Evolutionary conservation across 2,888 invertebrate genomes (phyloP), one percentile per base, ranked within the genome.

Genomic region (Xestobium rufovillosum): DNA sequence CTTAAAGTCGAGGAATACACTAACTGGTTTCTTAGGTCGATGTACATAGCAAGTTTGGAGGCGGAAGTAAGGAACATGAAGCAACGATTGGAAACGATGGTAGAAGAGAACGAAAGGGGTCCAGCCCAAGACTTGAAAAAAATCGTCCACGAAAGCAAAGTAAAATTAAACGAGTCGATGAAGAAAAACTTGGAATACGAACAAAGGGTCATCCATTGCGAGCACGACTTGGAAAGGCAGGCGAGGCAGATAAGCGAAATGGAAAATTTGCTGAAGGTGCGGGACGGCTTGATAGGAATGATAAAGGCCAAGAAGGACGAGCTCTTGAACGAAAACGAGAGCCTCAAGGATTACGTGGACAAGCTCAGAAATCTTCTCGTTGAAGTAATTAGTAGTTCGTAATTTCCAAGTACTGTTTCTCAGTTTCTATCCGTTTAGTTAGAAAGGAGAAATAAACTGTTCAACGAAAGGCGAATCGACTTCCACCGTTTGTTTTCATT

Each of bases 191-290:
- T 60, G 36, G 61, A 64, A 13, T 58, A 57, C 39, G 63, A 65
- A 37, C 56, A 57, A 32, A 60, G 57, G 39, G 53, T 78, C 36
- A 57, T 67, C 4, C 70, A 73, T 45, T 75, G 72, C 45, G 73
- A 76, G 19, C 69, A 72, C 36, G 71, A 74, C 41, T 56, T 78
- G 6, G 74, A 76, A 34, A 72, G 73, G 34, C 75, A 76, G 49
- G 72, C 71, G 40, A 72, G 72, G 37, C 70, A 74, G 39, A 69
- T 78, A 57, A 70, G 69, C 49, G 73, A 75, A 51, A 75, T 76
- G 68, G 73, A 73, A 60, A 75, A 73, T 56, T 67, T 75, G 48
- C 66, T 77, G 47, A 75, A 75, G 66, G 72, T 73, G 50, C 68
- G 75, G 6, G 75, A 76, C 44, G 77, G 76, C 48, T 57, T 79